These are phyloP conservation scores for Spisula subtruncata DNA, from an alignment of 2,888 invertebrate genomes.

Conservation along the genomic window DNA sequence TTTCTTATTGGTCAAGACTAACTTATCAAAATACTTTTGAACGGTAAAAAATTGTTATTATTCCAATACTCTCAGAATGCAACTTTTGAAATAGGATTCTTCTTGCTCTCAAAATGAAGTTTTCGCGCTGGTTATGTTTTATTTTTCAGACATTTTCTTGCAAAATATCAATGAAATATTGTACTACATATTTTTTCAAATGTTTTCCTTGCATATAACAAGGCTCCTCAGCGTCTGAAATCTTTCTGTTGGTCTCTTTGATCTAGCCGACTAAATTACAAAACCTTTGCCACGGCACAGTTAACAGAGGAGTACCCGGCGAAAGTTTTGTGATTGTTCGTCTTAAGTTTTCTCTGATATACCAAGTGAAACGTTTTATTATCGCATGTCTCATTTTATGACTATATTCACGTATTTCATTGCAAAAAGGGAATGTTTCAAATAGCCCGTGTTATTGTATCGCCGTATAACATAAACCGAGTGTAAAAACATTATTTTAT, in stretches of 20 bases:
- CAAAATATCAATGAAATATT: conserved; percentile 18
- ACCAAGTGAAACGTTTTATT: conserved; percentile 57
- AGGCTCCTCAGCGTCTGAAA: conserved; percentile 53
- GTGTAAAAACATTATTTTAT: conserved; percentile 18
- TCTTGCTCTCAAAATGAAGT: too few species aligned
- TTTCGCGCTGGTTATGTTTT: background rate
- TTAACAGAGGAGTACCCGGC: conserved; percentile 41
- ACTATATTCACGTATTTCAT: background rate
- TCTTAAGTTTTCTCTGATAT: conserved; percentile 52
- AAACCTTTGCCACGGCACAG: conserved; percentile 44
- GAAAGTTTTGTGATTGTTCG: conserved; percentile 42
- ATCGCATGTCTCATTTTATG: conserved; percentile 19
- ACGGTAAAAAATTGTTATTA: too few species aligned
- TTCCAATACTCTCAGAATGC: too few species aligned
- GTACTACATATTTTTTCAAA: background rate
- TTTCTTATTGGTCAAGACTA: too few species aligned
- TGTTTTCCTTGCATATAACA: conserved; percentile 42
- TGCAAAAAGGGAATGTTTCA: conserved; percentile 18
- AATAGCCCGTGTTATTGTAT: background rate
- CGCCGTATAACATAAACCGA: background rate
- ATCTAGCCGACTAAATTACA: conserved; percentile 51
- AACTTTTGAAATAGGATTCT: too few species aligned
- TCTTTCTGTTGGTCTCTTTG: conserved; percentile 35
- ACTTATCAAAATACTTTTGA: too few species aligned
- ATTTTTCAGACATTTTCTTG: background rate